Evolutionary conservation across 2,888 invertebrate species (phyloP).

Genomic region (Cheilosia pagana): DNA sequence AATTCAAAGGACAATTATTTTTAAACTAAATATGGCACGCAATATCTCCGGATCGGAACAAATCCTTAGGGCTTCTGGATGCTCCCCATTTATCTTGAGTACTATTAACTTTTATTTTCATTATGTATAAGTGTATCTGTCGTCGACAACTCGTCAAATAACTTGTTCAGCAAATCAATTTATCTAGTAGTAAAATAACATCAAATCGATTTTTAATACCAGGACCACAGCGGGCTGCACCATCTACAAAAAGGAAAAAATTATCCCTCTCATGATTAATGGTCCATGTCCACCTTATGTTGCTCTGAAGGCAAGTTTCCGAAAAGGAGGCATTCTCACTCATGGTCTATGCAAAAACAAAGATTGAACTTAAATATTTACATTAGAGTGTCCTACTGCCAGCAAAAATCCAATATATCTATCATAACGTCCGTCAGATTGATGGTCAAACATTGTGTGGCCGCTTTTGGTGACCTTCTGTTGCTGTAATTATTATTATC

Average conservation of each 20-base stretch:
- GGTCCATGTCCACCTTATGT: conserved; percentile 13
- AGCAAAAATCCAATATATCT: conserved; percentile 2
- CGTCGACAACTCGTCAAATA: conserved; percentile 5
- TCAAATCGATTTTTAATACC: conserved; percentile 41
- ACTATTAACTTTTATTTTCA: background rate
- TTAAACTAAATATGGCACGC: conserved; percentile 9
- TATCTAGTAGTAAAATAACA: conserved; percentile 11
- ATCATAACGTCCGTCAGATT: background rate
- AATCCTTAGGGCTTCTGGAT: background rate
- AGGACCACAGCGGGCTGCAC: background rate
- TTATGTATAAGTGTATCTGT: background rate
- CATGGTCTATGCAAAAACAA: background rate
- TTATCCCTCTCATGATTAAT: conserved; percentile 24
- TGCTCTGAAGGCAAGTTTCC: background rate
- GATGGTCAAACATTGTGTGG: background rate
- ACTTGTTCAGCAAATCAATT: conserved; percentile 28
- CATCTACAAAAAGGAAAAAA: background rate
- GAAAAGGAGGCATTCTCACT: background rate
- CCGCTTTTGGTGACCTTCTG: background rate
- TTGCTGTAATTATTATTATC: conserved; percentile 8
- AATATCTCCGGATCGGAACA: background rate
- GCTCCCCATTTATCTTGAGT: conserved; percentile 17
- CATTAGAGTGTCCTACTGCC: background rate
- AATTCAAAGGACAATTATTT: conserved; percentile 30
- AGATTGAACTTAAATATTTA: conserved; percentile 17